Evolutionary conservation across 2,797 vertebrate species (phyloP).

Genomic region (Oophaga sylvatica): DNA sequence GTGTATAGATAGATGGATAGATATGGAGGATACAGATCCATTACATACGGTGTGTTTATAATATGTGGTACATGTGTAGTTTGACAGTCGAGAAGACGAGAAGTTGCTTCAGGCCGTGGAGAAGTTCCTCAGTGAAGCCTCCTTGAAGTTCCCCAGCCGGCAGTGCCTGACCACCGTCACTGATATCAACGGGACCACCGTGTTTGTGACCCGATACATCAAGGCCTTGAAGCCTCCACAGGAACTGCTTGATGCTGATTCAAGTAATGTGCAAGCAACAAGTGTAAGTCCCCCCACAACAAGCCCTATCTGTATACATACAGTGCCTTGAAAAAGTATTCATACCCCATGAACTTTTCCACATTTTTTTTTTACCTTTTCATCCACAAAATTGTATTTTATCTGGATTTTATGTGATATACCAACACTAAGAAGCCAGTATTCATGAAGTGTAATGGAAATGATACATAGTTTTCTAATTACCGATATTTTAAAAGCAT

Average conservation of each 20-base stretch:
- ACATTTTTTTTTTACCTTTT: too few species aligned
- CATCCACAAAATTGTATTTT: too few species aligned
- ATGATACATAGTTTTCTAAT: too few species aligned
- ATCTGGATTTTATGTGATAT: too few species aligned
- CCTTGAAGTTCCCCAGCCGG: slow-evolving; percentile 78
- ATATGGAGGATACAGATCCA: too few species aligned
- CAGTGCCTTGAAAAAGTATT: too few species aligned
- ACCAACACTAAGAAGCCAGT: too few species aligned
- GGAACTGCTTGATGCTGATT: slow-evolving; percentile 81
- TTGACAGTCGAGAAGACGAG: slow-evolving; percentile 92
- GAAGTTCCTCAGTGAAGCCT: slow-evolving; percentile 83
- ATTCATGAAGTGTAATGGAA: too few species aligned
- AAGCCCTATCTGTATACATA: too few species aligned
- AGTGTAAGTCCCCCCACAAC: slow-evolving; percentile 72
- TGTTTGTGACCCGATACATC: slow-evolving; percentile 90
- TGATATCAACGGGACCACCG: slow-evolving; percentile 89
- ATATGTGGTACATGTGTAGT: slow-evolving; percentile 71
- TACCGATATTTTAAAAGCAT: too few species aligned
- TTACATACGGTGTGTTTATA: not conserved
- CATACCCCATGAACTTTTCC: too few species aligned
- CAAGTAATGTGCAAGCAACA: slow-evolving; percentile 76
- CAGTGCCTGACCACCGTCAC: slow-evolving; percentile 87
- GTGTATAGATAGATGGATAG: too few species aligned
- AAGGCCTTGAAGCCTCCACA: slow-evolving; percentile 86
- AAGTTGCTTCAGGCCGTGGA: slow-evolving; percentile 86